Evolutionary conservation across 2,888 invertebrate species (phyloP).

Genomic region (Lycaena phlaeas): DNA sequence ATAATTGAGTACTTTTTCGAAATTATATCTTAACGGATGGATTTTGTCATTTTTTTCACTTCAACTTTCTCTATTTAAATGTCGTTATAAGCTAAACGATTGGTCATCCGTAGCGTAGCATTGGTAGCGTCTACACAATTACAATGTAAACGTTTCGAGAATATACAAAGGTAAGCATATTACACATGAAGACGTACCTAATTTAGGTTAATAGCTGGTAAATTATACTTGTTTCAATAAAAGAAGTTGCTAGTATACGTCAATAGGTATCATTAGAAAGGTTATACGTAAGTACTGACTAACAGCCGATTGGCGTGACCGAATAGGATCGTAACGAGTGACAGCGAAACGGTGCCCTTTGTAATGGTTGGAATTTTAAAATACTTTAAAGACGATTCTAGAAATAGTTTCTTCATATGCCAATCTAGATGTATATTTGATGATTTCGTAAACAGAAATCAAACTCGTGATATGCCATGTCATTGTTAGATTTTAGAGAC

Average conservation of each 20-base stretch:
- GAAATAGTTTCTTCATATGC: not conserved
- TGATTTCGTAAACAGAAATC: no score
- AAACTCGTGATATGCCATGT: no score
- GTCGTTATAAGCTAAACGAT: no score
- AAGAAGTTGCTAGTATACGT: constrained; percentile 8
- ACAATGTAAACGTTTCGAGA: no score
- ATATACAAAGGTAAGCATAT: constrained; percentile 2
- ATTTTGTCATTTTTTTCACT: no score
- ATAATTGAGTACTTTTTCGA: no score
- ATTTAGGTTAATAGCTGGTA: constrained; percentile 9
- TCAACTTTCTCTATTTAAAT: no score
- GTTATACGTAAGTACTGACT: constrained; percentile 14
- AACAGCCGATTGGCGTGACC: constrained; percentile 16
- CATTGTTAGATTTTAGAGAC: no score
- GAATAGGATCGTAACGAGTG: constrained; percentile 7
- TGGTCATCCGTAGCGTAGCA: no score
- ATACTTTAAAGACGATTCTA: constrained; percentile 2
- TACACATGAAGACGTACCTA: constrained; percentile 2
- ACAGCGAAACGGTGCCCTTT: constrained; percentile 10
- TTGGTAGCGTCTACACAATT: no score
- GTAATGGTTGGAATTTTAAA: constrained; percentile 9
- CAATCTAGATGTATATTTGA: no score
- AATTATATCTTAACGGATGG: no score
- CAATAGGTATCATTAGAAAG: constrained; percentile 11
- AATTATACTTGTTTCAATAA: constrained; percentile 10